A percentile compares a stretch with the other conserved stretches of the same genome.
phyloP scores from a whole-genome alignment of 2,797 vertebrate species.

The Lagodon rhomboides region DNA sequence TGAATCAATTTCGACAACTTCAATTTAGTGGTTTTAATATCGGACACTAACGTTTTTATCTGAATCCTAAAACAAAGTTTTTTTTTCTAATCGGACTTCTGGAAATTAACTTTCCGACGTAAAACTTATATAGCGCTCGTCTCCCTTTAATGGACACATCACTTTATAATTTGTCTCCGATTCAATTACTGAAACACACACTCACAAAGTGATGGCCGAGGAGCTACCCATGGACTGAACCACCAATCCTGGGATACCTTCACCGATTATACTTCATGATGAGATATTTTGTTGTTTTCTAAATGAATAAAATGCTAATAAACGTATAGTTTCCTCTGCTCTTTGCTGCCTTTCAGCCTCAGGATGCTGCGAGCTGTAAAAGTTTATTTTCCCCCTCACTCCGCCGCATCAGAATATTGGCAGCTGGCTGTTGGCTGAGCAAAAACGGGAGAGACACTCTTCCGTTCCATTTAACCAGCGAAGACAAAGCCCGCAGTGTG shows the following conservation, averaged over 20 bases:
- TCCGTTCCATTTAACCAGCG: slow-evolving; percentile 42
- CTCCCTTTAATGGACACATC: neutral
- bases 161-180: neutral
- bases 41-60: neutral
- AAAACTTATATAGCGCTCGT: too few relatives aligned
- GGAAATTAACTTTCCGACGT: too few relatives aligned
- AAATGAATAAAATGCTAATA: neutral
- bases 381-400: slow-evolving; percentile 9
- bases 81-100: too few relatives aligned
- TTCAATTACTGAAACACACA: neutral
- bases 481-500: slow-evolving; percentile 19
- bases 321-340: neutral
- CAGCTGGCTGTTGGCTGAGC: slow-evolving; percentile 33
- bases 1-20: neutral
- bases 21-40: neutral
- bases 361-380: slow-evolving; percentile 3
- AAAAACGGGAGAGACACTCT: slow-evolving; percentile 28
- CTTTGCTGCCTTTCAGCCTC: neutral
- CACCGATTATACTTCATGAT: neutral
- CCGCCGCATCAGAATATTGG: slow-evolving; percentile 21
- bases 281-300: neutral
- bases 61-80: neutral
- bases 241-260: neutral
- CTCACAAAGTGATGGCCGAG: too few relatives aligned
- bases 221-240: neutral